Conservation (phyloP, 2,797 vertebrate genomes). For the Enteromius mattozi region DNA sequence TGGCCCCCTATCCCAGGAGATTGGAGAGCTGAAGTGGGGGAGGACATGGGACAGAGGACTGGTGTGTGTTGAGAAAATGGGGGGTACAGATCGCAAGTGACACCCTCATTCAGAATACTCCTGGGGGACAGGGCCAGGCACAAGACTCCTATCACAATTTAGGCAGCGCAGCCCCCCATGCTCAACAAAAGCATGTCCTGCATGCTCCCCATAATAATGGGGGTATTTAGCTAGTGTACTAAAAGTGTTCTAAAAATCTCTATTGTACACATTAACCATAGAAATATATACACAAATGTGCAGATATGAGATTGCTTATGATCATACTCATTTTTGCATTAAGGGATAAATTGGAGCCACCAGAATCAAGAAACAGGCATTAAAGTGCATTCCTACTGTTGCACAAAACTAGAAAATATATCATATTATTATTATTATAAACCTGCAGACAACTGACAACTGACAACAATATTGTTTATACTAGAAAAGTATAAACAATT, state of each 20-base stretch:
- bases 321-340: neutral
- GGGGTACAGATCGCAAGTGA: constrained; percentile 75
- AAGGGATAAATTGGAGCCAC: neutral
- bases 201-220: constrained; percentile 70
- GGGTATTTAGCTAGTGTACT: constrained; percentile 14
- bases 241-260: neutral
- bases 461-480: neutral
- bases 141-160: constrained; percentile 84
- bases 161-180: constrained; percentile 78
- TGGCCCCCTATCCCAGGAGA: constrained; percentile 80
- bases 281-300: neutral
- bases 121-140: constrained; percentile 82
- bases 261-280: neutral
- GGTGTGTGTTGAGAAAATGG: constrained; percentile 55
- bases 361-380: neutral
- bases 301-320: neutral
- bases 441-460: neutral
- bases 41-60: constrained; percentile 71
- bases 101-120: constrained; percentile 82
- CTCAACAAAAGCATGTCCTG: constrained; percentile 83
- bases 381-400: neutral
- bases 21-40: constrained; percentile 73
- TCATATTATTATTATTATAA: neutral
- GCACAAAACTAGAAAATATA: neutral
- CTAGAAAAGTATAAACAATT: neutral